phyloP scores from a whole-genome alignment of 2,797 vertebrate genomes.

The Fundulus diaphanus region DNA sequence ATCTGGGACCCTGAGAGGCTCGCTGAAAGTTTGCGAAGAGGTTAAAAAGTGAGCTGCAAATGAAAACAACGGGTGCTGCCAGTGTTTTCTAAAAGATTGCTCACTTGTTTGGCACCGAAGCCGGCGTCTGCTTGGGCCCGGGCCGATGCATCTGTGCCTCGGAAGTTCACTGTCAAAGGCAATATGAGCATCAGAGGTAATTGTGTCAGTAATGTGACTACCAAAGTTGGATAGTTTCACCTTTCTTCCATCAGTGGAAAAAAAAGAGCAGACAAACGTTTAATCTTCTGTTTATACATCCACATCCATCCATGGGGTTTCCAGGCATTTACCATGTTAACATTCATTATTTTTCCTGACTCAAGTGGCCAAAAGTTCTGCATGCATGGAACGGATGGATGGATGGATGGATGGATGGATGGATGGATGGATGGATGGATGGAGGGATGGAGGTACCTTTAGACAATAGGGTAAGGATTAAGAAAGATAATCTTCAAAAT shows the following conservation, averaged over 20 bases:
- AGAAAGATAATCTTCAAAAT: not conserved
- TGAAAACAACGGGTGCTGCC: constrained; percentile 65
- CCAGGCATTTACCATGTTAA: not conserved
- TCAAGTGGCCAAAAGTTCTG: not conserved
- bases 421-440: not conserved
- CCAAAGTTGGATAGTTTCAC: constrained; percentile 57
- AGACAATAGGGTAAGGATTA: no score
- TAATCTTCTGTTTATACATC: not conserved
- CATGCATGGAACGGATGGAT: not conserved
- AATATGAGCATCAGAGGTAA: constrained; percentile 63
- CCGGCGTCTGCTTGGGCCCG: constrained; percentile 58
- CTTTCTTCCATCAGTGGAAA: constrained; percentile 51
- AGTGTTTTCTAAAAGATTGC: constrained; percentile 71
- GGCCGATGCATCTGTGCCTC: constrained; percentile 71
- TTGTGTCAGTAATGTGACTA: constrained; percentile 74
- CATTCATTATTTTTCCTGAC: not conserved
- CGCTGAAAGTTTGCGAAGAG: constrained; percentile 53
- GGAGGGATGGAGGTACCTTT: constrained; percentile 10
- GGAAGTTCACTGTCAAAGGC: constrained; percentile 74
- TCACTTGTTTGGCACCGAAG: constrained; percentile 64
- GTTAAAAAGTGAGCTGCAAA: constrained; percentile 64
- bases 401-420: not conserved
- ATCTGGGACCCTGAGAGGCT: constrained; percentile 30
- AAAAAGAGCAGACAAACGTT: not conserved
- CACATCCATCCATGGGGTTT: not conserved